phyloP scores from a whole-genome alignment of 2,888 invertebrate species.

The Drosophila silvestris region DNA sequence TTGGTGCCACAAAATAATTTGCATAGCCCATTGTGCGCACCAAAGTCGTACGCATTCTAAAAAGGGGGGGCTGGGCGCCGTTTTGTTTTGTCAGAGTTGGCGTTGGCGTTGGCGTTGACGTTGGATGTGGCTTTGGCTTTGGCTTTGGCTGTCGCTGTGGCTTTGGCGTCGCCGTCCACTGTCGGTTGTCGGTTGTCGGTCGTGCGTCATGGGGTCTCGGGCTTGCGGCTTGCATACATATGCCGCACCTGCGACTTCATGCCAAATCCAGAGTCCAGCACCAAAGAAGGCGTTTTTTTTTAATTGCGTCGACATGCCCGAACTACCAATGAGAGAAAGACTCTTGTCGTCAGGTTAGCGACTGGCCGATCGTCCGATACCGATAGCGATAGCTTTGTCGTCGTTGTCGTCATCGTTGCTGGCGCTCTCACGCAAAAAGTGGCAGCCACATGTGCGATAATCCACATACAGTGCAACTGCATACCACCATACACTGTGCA shows the following conservation, averaged over 20 bases:
- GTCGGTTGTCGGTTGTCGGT: slow-evolving; percentile 54
- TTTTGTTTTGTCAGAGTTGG: slow-evolving; percentile 15
- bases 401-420: slow-evolving; percentile 26
- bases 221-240: slow-evolving; percentile 72
- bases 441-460: slow-evolving; percentile 59
- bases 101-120: slow-evolving; percentile 50
- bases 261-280: slow-evolving; percentile 71
- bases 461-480: slow-evolving; percentile 45
- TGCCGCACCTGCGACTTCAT: slow-evolving; percentile 79
- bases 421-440: slow-evolving; percentile 47
- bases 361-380: slow-evolving; percentile 63
- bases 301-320: slow-evolving; percentile 83
- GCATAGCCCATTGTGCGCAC: slow-evolving; percentile 67
- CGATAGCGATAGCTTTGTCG: slow-evolving; percentile 30
- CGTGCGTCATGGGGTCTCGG: slow-evolving; percentile 68
- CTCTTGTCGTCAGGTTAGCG: slow-evolving; percentile 44
- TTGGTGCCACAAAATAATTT: slow-evolving; percentile 69
- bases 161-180: slow-evolving; percentile 29
- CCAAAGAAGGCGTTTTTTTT: slow-evolving; percentile 84
- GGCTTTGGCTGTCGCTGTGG: not conserved
- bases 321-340: slow-evolving; percentile 77
- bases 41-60: slow-evolving; percentile 49
- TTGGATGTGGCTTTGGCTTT: not conserved
- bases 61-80: slow-evolving; percentile 14
- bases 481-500: slow-evolving; percentile 16